phyloP scores from a whole-genome alignment of 2,888 invertebrate species.

The Clunio marinus region DNA sequence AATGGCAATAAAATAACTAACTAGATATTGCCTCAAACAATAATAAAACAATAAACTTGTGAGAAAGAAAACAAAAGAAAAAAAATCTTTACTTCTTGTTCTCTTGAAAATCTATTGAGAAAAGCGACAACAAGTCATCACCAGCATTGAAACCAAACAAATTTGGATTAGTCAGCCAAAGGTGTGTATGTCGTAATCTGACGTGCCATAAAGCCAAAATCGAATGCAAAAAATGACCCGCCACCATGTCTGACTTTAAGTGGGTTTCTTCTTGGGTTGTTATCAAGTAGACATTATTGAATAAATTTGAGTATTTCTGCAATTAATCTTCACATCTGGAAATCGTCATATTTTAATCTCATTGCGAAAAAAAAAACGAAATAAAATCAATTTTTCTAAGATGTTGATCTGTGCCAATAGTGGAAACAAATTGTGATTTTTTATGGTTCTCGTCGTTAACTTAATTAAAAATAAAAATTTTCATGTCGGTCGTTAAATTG shows the following conservation, averaged over 20 bases:
- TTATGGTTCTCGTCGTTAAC: too few relatives aligned
- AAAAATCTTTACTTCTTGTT: too few relatives aligned
- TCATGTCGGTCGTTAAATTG: too few relatives aligned
- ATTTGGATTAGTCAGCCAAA: conserved; percentile 36
- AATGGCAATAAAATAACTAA: conserved; percentile 18
- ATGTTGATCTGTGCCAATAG: conserved; percentile 8
- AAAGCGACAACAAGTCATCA: conserved; percentile 10
- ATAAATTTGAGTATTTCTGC: background rate
- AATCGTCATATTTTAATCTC: conserved; percentile 9
- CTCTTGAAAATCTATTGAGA: background rate
- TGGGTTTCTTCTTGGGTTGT: conserved; percentile 1
- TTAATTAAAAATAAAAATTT: too few relatives aligned
- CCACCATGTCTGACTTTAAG: conserved; percentile 33
- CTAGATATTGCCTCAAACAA: background rate
- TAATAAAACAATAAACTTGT: background rate
- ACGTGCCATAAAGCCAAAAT: conserved; percentile 27
- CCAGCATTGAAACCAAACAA: background rate
- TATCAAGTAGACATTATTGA: background rate
- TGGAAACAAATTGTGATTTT: too few relatives aligned
- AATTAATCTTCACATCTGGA: conserved; percentile 18
- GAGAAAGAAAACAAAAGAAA: background rate
- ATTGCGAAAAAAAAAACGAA: too few relatives aligned
- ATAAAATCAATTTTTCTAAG: background rate
- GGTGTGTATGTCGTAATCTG: conserved; percentile 18
- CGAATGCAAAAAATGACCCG: conserved; percentile 18